Evolutionary conservation across 2,888 invertebrate genomes (phyloP).

Genomic region (Podabrus alpinus): DNA sequence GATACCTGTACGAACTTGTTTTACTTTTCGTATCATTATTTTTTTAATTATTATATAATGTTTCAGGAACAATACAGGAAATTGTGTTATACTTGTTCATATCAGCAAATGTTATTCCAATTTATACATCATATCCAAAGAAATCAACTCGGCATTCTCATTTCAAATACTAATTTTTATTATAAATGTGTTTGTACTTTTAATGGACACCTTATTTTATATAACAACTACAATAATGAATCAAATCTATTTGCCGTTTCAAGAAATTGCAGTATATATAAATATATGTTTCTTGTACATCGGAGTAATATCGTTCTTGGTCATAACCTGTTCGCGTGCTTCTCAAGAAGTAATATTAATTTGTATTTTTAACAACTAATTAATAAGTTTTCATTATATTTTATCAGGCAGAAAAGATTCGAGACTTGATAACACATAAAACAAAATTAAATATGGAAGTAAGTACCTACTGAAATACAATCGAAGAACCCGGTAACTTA

Average conservation of each 20-base stretch:
- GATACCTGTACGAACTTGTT: too few species aligned
- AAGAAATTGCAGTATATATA: background rate
- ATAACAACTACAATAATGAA: background rate
- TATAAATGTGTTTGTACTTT: background rate
- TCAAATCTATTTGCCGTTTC: background rate
- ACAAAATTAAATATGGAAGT: background rate
- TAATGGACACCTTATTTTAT: background rate
- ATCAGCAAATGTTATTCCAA: background rate
- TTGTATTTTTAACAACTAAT: background rate
- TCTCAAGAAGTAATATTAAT: background rate
- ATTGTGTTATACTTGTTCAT: background rate
- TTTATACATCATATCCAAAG: background rate
- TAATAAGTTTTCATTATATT: background rate
- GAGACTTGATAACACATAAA: background rate
- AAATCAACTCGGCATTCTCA: background rate
- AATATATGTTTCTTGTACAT: background rate
- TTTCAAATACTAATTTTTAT: background rate
- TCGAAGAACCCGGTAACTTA: too few species aligned
- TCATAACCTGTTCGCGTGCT: background rate
- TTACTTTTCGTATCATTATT: too few species aligned
- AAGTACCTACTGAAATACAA: too few species aligned
- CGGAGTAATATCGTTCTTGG: background rate
- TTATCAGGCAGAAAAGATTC: background rate
- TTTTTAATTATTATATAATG: too few species aligned
- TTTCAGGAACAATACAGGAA: background rate